Base-by-base conservation (phyloP, 2,797 vertebrate genomes). In the Holocentrus rufus region DNA sequence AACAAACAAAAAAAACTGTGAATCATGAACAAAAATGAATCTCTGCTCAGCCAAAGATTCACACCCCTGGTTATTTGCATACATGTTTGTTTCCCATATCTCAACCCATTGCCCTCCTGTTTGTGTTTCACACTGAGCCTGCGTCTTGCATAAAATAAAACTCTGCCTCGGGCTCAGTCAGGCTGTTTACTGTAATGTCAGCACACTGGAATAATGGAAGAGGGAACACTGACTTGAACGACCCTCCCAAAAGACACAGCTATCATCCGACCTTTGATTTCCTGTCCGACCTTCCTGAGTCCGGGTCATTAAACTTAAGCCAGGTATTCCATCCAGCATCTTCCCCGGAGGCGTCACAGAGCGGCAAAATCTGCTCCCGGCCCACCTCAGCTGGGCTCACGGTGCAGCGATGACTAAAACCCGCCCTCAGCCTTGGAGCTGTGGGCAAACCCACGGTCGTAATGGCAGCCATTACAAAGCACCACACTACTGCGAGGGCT, bases 401-500 rank as follows among this genome's bases (percentile, higher is more conserved):
- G 31, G 18, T 36, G 23, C 61, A 31, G 15, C 2, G 30, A 58
- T 11, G 34, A 58, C 50, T 39, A 27, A 70, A 34, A 49, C 15
- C 7, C 27, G 9, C 50, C 27, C 5, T n/a, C 30, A 9, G 75
- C 55, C 61, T 34, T 1, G 13, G 56, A 71, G 67, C 83, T 77
- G 74, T 13, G 66, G 81, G 61, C 49, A 59, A 76, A 68, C 64
- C 54, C 63, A 23, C 36, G 13, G 55, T 64, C 76, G 36, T 85
- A 82, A 82, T 76, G 69, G 79, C 55, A 54, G 69, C 83, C 76
- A 81, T 87, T 88, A 86, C 23, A 65, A 69, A 78, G 76, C 65
- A 18, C 62, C 58, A 67, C 77, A 68, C 63, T 63, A 5, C 18
- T 69, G 70, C 27, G 2, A 82, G 55, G 58, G 72, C 74, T 67